These are phyloP conservation scores for Buphagus erythrorhynchus DNA, from an alignment of 2,797 vertebrate genomes.

Conservation along the genomic window DNA sequence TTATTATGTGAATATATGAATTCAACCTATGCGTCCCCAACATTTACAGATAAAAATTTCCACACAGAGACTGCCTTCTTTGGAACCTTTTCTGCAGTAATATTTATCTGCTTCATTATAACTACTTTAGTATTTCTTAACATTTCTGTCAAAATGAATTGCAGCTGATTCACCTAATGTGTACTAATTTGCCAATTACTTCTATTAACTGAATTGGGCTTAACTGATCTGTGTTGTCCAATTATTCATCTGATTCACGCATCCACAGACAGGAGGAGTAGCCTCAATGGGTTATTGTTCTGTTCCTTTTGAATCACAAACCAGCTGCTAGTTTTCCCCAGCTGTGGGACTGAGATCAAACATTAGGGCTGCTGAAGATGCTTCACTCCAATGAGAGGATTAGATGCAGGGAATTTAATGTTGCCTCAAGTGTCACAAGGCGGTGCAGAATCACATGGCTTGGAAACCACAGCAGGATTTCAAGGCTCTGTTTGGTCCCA, in stretches of 20 bases:
- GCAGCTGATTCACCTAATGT: slow-evolving; percentile 35
- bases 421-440: neutral
- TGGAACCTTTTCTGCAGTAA: neutral
- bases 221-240: slow-evolving; percentile 40
- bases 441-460: neutral
- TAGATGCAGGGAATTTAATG: neutral
- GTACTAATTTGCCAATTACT: slow-evolving; percentile 56
- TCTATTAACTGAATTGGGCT: slow-evolving; percentile 29
- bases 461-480: neutral
- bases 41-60: neutral
- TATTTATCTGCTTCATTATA: slow-evolving; percentile 33
- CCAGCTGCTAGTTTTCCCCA: slow-evolving; percentile 26
- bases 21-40: neutral
- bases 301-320: neutral
- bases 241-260: slow-evolving; percentile 24
- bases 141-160: slow-evolving; percentile 33
- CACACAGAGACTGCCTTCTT: neutral
- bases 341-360: neutral
- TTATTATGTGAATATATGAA: neutral
- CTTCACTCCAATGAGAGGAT: neutral
- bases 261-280: neutral
- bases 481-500: neutral
- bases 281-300: slow-evolving; percentile 14
- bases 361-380: neutral
- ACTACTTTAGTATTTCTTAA: slow-evolving; percentile 7